Evolutionary conservation across 1,140 invertebrate genomes (phyloP).

Genomic region (Drosophila sturtevanti): DNA sequence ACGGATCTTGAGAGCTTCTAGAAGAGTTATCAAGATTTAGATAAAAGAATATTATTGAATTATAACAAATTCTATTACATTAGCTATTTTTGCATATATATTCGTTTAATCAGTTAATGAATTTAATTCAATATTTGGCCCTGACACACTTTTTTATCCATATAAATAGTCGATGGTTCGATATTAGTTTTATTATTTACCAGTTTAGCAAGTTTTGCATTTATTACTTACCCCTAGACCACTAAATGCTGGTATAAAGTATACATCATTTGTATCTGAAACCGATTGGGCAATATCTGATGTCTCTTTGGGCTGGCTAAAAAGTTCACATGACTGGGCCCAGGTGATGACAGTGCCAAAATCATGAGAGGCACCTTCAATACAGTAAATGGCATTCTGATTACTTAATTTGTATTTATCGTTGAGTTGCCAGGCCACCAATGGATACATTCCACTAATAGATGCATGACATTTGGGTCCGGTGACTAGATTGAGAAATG

Average conservation of each 20-base stretch:
- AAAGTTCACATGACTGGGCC: slow-evolving; percentile 90
- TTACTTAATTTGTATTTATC: slow-evolving; percentile 51
- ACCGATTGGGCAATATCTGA: slow-evolving; percentile 89
- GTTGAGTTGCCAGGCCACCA: slow-evolving; percentile 93
- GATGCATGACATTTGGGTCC: slow-evolving; percentile 90
- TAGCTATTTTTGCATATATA: too few relatives aligned
- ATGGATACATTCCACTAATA: slow-evolving; percentile 91
- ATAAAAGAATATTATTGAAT: neutral
- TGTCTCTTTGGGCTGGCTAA: slow-evolving; percentile 88
- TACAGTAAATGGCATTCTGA: slow-evolving; percentile 87
- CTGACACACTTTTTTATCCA: neutral
- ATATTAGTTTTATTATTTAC: slow-evolving; percentile 11
- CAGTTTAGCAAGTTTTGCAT: neutral
- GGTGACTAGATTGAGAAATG: slow-evolving; percentile 95
- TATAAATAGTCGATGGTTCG: too few relatives aligned
- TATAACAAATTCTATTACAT: neutral
- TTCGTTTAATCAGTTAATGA: too few relatives aligned
- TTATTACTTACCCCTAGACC: slow-evolving; percentile 89
- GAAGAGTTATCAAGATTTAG: neutral
- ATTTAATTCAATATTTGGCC: neutral
- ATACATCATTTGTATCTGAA: slow-evolving; percentile 90
- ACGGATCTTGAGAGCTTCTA: too few relatives aligned
- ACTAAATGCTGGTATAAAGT: slow-evolving; percentile 95
- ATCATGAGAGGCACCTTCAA: slow-evolving; percentile 93
- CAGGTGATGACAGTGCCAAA: slow-evolving; percentile 94